Percentiles rank a stretch among this genome's conserved stretches.
Conservation (phyloP, 2,113 vertebrate species). For the Xiphophorus hellerii region DNA sequence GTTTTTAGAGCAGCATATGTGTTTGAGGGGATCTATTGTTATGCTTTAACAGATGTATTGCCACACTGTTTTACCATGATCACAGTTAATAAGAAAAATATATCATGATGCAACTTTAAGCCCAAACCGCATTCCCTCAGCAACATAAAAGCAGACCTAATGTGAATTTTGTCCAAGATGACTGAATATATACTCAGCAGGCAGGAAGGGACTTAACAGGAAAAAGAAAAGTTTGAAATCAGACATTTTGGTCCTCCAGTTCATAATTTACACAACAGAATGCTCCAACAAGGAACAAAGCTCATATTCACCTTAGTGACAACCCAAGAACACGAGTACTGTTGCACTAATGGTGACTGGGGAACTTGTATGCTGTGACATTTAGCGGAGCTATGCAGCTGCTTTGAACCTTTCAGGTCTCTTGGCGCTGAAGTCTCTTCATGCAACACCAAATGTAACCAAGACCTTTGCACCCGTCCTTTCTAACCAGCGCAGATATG, state of each 20-base stretch:
- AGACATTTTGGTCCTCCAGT: neutral
- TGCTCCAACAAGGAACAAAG: neutral
- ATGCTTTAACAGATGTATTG: too few relatives aligned
- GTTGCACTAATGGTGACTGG: neutral
- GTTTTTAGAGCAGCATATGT: neutral
- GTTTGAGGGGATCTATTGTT: too few relatives aligned
- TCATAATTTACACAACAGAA: neutral
- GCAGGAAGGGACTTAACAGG: neutral
- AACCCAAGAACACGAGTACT: neutral
- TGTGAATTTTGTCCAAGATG: neutral
- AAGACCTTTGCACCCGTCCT: conserved; percentile 27
- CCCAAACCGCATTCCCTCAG: neutral
- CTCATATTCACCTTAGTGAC: neutral
- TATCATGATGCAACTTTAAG: too few relatives aligned
- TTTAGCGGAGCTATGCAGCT: conserved; percentile 13
- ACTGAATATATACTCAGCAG: neutral
- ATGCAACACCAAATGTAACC: neutral
- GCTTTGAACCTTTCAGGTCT: conserved; percentile 43
- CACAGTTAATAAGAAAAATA: too few relatives aligned
- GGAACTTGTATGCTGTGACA: conserved; percentile 20
- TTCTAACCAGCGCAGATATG: neutral
- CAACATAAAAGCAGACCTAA: neutral
- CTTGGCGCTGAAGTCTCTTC: conserved; percentile 3
- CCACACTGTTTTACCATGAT: too few relatives aligned
- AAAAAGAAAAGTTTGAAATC: neutral